Evolutionary conservation across 2,888 invertebrate species (phyloP).

Genomic region (Xylocampa areola): DNA sequence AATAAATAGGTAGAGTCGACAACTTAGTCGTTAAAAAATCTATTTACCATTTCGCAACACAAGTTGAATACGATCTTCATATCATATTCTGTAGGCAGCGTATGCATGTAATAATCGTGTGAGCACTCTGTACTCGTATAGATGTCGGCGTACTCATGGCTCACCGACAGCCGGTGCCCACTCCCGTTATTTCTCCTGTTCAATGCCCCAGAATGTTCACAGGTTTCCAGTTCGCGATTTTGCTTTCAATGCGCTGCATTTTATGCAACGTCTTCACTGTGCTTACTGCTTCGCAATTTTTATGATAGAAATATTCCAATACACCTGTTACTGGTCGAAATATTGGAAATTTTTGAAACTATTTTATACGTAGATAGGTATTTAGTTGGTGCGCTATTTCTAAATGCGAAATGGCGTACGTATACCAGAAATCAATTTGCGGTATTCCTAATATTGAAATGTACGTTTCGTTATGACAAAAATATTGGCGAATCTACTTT

Average conservation of each 20-base stretch:
- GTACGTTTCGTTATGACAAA: neutral
- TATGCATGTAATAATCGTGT: conserved; percentile 16
- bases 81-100: neutral
- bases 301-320: conserved; percentile 66
- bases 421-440: conserved; percentile 4
- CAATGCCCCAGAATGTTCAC: conserved; percentile 75
- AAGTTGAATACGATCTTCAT: conserved; percentile 11
- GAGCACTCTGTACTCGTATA: neutral
- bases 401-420: neutral
- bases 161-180: conserved; percentile 60
- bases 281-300: conserved; percentile 62
- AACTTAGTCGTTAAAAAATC: neutral
- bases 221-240: conserved; percentile 74
- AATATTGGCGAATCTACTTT: conserved; percentile 10
- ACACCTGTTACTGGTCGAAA: conserved; percentile 51
- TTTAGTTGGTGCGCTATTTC: conserved; percentile 11
- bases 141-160: conserved; percentile 28
- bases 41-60: conserved; percentile 2
- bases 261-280: conserved; percentile 69
- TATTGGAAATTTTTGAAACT: conserved; percentile 42
- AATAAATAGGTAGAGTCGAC: too few relatives aligned
- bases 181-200: conserved; percentile 74
- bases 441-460: conserved; percentile 20
- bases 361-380: conserved; percentile 23
- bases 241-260: conserved; percentile 73